phyloP scores from a whole-genome alignment of 2,113 vertebrate genomes.

The Phodopus roborovskii region DNA sequence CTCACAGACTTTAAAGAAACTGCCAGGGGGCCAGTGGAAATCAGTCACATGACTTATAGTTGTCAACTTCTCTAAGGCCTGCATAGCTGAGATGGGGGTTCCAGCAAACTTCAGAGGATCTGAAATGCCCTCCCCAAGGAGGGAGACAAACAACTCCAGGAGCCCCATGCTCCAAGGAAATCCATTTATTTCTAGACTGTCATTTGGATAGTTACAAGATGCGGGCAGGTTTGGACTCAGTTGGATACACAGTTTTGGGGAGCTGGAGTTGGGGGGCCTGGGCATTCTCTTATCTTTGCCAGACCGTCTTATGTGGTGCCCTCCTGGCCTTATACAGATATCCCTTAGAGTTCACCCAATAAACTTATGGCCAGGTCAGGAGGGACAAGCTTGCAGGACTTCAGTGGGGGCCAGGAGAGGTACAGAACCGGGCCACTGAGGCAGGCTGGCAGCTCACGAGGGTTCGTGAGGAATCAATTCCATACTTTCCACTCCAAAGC shows the following conservation, averaged over 20 bases:
- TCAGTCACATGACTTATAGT: slow-evolving; percentile 69
- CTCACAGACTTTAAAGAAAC: slow-evolving; percentile 83
- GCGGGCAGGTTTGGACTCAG: slow-evolving; percentile 62
- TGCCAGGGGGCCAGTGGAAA: slow-evolving; percentile 75
- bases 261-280: background rate
- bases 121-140: background rate
- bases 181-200: slow-evolving; percentile 74
- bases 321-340: too few species aligned
- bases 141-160: background rate
- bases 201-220: slow-evolving; percentile 72
- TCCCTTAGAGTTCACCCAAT: background rate
- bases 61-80: slow-evolving; percentile 37
- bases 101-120: background rate
- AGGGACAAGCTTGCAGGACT: background rate
- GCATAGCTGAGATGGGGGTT: background rate
- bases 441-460: background rate
- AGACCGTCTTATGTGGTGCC: background rate
- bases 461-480: background rate
- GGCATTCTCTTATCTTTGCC: background rate
- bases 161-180: slow-evolving; percentile 46
- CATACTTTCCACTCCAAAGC: background rate
- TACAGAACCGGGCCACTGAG: too few species aligned
- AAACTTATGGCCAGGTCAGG: background rate
- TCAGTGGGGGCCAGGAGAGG: background rate
- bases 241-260: background rate